Evolutionary conservation across 1,140 invertebrate genomes (phyloP).

Genomic region (Subanguina moxae): DNA sequence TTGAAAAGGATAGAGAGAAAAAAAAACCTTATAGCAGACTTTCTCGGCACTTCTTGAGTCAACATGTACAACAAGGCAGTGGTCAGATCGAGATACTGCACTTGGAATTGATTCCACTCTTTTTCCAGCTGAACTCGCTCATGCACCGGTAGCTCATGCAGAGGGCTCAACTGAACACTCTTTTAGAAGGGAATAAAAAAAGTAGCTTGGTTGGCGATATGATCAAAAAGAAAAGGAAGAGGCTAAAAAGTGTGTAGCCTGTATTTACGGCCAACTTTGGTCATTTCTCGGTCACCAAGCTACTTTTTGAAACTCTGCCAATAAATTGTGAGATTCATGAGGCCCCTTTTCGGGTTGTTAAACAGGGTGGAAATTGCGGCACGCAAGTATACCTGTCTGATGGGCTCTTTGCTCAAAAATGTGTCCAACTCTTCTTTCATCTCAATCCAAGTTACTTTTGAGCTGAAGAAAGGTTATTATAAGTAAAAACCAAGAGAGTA

Average conservation of each 20-base stretch:
- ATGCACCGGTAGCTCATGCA: neutral
- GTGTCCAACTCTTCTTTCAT: conserved; percentile 20
- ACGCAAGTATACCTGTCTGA: too few relatives aligned
- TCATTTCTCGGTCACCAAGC: too few relatives aligned
- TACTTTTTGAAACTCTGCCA: too few relatives aligned
- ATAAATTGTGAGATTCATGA: too few relatives aligned
- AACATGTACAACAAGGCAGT: conserved; percentile 41
- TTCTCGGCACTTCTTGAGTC: conserved; percentile 41
- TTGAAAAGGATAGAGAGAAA: neutral
- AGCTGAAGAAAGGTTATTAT: conserved; percentile 10
- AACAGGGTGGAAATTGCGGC: too few relatives aligned
- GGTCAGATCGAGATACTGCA: conserved; percentile 42
- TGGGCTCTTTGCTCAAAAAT: conserved; percentile 4
- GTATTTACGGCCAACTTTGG: too few relatives aligned
- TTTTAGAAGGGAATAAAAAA: too few relatives aligned
- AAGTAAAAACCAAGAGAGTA: neutral
- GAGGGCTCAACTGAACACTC: neutral
- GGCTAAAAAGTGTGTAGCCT: too few relatives aligned
- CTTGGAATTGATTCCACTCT: conserved; percentile 47
- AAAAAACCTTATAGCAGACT: conserved; percentile 23
- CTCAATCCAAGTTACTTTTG: conserved; percentile 15
- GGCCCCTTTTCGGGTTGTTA: too few relatives aligned
- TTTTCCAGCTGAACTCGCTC: neutral
- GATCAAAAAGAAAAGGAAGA: too few relatives aligned
- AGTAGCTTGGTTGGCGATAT: too few relatives aligned